Percentiles rank a stretch among this genome's conserved stretches.
Conservation (phyloP, 2,797 vertebrate genomes). For the Sylvilagus floridanus region DNA sequence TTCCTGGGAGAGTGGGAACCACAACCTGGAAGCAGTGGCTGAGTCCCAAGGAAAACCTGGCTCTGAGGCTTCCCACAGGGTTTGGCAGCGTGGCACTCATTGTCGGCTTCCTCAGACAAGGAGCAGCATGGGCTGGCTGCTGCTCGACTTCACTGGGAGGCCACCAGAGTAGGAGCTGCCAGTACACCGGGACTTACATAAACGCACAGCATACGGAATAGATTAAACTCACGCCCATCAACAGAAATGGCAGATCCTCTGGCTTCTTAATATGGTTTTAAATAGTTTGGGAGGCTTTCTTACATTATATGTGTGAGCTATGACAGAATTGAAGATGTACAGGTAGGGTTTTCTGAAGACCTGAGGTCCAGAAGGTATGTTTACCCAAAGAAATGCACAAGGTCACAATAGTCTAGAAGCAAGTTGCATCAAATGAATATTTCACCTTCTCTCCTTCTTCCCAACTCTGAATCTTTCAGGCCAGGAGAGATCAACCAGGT, state of each 20-base stretch:
- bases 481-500: neutral
- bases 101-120: neutral
- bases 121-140: neutral
- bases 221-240: neutral
- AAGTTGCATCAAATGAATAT: neutral
- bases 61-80: neutral
- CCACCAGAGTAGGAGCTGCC: neutral
- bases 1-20: neutral
- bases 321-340: neutral
- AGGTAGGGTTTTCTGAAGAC: neutral
- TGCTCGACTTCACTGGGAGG: neutral
- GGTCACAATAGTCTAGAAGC: neutral
- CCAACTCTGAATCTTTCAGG: neutral
- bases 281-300: neutral
- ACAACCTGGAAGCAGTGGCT: neutral
- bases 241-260: neutral
- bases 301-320: neutral
- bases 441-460: neutral
- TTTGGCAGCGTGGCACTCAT: neutral
- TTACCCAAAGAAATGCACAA: neutral
- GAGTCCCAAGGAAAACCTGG: neutral
- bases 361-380: neutral
- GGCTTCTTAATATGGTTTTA: neutral
- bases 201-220: neutral
- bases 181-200: neutral